A percentile compares a stretch with the other conserved stretches of the same genome.
These are phyloP conservation scores for Diaprepes abbreviatus DNA, from an alignment of 2,888 invertebrate genomes.

Conservation along the genomic window DNA sequence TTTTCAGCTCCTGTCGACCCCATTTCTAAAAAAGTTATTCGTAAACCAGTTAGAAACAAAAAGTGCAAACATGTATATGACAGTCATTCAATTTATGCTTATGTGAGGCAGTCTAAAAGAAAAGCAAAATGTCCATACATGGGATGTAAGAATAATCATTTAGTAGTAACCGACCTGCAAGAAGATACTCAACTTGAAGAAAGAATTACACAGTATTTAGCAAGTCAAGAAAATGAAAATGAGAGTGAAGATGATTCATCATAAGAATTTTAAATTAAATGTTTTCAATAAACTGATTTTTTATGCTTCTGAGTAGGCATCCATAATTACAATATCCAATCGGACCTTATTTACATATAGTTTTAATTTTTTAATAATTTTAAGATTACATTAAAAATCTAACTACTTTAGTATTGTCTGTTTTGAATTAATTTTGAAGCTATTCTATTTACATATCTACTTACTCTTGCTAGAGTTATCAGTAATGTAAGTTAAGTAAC, in stretches of 20 bases:
- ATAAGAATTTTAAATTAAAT: too few species aligned
- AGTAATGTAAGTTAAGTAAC: too few species aligned
- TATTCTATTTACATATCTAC: too few species aligned
- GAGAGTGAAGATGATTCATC: slow-evolving; percentile 40
- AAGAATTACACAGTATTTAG: slow-evolving; percentile 55
- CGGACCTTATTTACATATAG: too few species aligned
- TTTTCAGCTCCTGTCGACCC: slow-evolving; percentile 61
- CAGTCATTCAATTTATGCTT: slow-evolving; percentile 55
- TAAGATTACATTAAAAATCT: too few species aligned
- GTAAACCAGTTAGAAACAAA: slow-evolving; percentile 57
- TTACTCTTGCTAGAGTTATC: too few species aligned
- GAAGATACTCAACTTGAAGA: slow-evolving; percentile 53
- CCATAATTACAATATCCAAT: too few species aligned
- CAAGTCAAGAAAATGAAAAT: slow-evolving; percentile 37
- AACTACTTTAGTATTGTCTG: too few species aligned
- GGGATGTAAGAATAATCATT: slow-evolving; percentile 56
- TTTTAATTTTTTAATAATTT: too few species aligned
- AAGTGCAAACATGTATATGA: slow-evolving; percentile 62
- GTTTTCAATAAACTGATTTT: too few species aligned
- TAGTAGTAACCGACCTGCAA: slow-evolving; percentile 52
- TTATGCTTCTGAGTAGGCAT: too few species aligned
- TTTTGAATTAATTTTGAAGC: too few species aligned
- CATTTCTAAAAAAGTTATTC: slow-evolving; percentile 58
- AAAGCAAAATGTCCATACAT: slow-evolving; percentile 61
- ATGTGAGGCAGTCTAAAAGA: slow-evolving; percentile 56